phyloP scores from a whole-genome alignment of 2,113 vertebrate genomes.

The Otis tarda region DNA sequence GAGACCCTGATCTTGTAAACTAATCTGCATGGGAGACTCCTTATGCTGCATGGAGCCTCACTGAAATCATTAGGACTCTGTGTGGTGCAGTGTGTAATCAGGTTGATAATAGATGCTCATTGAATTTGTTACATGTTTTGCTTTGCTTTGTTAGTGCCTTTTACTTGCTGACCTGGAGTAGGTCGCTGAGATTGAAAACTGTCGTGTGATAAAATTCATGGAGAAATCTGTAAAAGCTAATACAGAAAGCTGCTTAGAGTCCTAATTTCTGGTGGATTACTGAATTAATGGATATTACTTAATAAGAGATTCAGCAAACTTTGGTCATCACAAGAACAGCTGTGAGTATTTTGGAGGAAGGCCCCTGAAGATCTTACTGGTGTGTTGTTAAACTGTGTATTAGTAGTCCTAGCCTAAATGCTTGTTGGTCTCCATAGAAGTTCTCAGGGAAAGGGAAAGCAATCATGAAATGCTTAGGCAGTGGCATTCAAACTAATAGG shows the following conservation, averaged over 20 bases:
- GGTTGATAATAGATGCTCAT: slow-evolving; percentile 58
- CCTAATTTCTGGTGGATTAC: not conserved
- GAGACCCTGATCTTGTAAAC: slow-evolving; percentile 43
- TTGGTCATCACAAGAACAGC: not conserved
- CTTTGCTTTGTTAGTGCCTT: slow-evolving; percentile 41
- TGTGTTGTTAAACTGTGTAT: not conserved
- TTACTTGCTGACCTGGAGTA: slow-evolving; percentile 32
- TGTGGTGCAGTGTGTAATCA: slow-evolving; percentile 52
- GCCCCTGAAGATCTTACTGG: not conserved
- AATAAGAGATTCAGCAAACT: not conserved
- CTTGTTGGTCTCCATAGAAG: not conserved
- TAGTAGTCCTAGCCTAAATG: not conserved
- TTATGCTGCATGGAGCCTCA: slow-evolving; percentile 33
- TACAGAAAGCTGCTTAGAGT: not conserved
- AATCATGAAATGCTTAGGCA: not conserved
- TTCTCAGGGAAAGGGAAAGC: not conserved
- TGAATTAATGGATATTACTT: not conserved
- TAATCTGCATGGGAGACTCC: slow-evolving; percentile 51
- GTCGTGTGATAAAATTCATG: not conserved
- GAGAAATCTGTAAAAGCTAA: not conserved
- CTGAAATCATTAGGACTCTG: slow-evolving; percentile 47
- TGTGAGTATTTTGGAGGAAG: not conserved
- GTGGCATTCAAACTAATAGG: not conserved
- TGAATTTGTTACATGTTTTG: slow-evolving; percentile 58
- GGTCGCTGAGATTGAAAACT: slow-evolving; percentile 4